Conservation (phyloP, 2,888 invertebrate species). For the Auanema freiburgensis region DNA sequence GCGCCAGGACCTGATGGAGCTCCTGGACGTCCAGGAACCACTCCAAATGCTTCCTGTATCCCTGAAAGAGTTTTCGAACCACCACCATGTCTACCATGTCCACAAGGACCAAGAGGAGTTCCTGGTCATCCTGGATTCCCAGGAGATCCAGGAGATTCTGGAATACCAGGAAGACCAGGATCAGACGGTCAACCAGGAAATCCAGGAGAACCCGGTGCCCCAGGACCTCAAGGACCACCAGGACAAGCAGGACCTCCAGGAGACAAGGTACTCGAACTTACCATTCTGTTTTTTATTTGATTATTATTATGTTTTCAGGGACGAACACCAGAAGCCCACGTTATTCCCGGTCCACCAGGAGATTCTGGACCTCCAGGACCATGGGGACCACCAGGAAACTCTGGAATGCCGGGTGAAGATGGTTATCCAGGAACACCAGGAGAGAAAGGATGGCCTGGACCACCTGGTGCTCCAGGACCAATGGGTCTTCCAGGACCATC, state of each 20-base stretch:
- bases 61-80: constrained; percentile 64
- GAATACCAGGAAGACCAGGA: constrained; percentile 58
- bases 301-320: constrained; percentile 24
- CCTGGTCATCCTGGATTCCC: constrained; percentile 61
- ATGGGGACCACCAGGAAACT: constrained; percentile 58
- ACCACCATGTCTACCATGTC: constrained; percentile 64
- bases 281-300: neutral
- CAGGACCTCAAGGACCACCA: constrained; percentile 49
- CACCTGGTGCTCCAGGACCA: constrained; percentile 61
- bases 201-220: constrained; percentile 54
- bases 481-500: constrained; percentile 49
- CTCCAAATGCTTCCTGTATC: constrained; percentile 64
- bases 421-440: constrained; percentile 62
- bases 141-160: constrained; percentile 58
- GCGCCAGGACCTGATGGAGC: constrained; percentile 64
- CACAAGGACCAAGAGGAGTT: constrained; percentile 54
- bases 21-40: constrained; percentile 63
- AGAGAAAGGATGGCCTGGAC: constrained; percentile 64
- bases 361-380: constrained; percentile 49
- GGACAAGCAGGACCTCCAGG: constrained; percentile 54
- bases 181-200: constrained; percentile 52
- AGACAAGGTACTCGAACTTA: constrained; percentile 24
- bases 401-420: constrained; percentile 59
- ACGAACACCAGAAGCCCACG: constrained; percentile 61
- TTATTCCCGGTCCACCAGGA: constrained; percentile 64